Percentiles rank a stretch among this genome's conserved stretches.
These are phyloP conservation scores for Idaea biselata DNA, from an alignment of 2,888 invertebrate species.

Conservation along the genomic window DNA sequence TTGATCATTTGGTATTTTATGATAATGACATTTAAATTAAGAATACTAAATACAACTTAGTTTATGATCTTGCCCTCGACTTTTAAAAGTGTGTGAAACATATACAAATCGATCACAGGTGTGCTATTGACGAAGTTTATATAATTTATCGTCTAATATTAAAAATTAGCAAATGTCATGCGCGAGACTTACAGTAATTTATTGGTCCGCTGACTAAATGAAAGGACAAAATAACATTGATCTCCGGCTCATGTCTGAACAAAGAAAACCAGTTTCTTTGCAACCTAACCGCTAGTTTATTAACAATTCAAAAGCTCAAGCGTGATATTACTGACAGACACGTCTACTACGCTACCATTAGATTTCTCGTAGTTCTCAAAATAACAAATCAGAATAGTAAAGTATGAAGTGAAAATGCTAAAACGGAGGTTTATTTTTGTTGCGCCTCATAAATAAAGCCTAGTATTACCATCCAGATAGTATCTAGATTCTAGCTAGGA, in stretches of 20 bases:
- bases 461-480: neutral
- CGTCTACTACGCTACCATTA: no score
- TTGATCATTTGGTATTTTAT: neutral
- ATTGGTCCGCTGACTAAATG: neutral
- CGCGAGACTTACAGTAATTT: neutral
- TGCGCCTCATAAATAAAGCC: neutral
- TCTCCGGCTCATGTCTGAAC: neutral
- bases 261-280: neutral
- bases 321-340: no score
- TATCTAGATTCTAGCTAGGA: neutral
- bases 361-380: neutral
- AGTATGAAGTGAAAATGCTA: neutral
- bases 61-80: constrained; percentile 13
- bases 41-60: constrained; percentile 6
- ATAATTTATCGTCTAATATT: neutral
- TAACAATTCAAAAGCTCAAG: neutral
- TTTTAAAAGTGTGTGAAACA: constrained; percentile 6
- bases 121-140: constrained; percentile 2
- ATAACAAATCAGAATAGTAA: neutral
- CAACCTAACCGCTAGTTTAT: neutral
- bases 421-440: neutral
- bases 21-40: constrained; percentile 5
- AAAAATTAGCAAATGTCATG: neutral
- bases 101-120: constrained; percentile 11
- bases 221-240: neutral